Evolutionary conservation across 2,888 invertebrate species (phyloP).

Genomic region (Ypsolopha sequella): DNA sequence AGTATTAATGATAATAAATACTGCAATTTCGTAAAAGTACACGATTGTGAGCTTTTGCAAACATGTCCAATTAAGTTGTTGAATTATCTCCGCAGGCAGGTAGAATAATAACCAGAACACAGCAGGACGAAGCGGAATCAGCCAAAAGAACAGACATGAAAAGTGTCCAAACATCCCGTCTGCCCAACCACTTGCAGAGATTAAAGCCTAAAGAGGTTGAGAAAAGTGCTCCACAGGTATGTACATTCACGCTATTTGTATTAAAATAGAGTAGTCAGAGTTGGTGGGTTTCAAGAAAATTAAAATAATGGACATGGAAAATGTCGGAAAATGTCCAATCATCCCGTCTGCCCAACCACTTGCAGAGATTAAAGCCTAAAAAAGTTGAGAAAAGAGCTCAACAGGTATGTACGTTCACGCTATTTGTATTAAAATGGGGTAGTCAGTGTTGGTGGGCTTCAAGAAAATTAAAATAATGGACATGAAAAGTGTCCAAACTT

Average conservation of each 20-base stretch:
- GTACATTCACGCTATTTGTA: constrained; percentile 12
- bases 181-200: constrained; percentile 81
- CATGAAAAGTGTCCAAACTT: too few relatives aligned
- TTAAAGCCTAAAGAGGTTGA: constrained; percentile 73
- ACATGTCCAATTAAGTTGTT: not conserved
- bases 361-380: constrained; percentile 77
- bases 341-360: constrained; percentile 74
- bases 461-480: too few relatives aligned
- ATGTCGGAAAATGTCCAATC: constrained; percentile 15
- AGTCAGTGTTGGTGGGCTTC: too few relatives aligned
- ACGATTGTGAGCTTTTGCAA: too few relatives aligned
- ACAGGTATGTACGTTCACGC: constrained; percentile 36
- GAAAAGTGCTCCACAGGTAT: constrained; percentile 46
- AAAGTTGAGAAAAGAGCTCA: constrained; percentile 44
- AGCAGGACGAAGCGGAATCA: constrained; percentile 2
- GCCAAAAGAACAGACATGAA: not conserved
- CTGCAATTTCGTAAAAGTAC: too few relatives aligned
- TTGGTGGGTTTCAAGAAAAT: too few relatives aligned
- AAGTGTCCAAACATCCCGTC: constrained; percentile 18
- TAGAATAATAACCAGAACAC: constrained; percentile 21
- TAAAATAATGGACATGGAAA: too few relatives aligned
- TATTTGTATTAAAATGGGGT: constrained; percentile 6
- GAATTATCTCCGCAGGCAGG: constrained; percentile 18
- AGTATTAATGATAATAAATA: too few relatives aligned
- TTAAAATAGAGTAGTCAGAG: not conserved